phyloP scores from a whole-genome alignment of 2,113 vertebrate genomes.

The Lophochroa leadbeateri region DNA sequence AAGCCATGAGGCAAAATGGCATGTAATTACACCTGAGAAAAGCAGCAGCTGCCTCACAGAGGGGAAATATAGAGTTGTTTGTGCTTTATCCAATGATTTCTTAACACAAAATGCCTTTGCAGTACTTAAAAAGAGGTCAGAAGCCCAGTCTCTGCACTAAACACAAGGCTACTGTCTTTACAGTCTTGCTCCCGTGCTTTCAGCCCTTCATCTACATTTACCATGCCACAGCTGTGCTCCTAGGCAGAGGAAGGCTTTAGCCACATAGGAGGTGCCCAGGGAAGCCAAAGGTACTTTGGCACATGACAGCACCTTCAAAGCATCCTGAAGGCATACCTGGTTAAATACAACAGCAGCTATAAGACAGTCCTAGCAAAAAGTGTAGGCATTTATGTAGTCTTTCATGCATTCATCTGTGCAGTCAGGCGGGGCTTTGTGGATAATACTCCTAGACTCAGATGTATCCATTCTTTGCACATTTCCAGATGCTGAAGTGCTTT shows the following conservation, averaged over 20 bases:
- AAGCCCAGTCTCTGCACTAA: neutral
- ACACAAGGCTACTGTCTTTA: neutral
- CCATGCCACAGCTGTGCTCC: neutral
- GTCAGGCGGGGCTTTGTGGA: neutral
- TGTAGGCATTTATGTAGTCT: rapidly evolving
- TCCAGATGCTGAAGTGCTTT: neutral
- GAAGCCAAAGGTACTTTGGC: neutral
- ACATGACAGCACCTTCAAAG: neutral
- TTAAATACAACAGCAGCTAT: neutral
- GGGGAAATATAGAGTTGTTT: neutral
- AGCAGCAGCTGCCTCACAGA: neutral
- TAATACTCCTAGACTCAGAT: neutral
- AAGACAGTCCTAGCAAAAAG: neutral
- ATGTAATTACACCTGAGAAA: neutral
- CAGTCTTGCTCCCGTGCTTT: neutral
- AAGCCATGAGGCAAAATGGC: neutral
- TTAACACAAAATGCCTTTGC: neutral
- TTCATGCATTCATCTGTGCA: neutral
- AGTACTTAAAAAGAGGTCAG: neutral
- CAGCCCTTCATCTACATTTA: neutral
- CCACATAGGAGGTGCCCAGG: neutral
- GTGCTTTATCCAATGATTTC: neutral
- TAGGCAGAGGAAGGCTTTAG: neutral
- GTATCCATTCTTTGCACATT: rapidly evolving
- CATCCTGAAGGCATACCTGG: neutral